These are phyloP conservation scores for Perizoma affinitatum DNA, from an alignment of 2,888 invertebrate genomes.

Conservation along the genomic window DNA sequence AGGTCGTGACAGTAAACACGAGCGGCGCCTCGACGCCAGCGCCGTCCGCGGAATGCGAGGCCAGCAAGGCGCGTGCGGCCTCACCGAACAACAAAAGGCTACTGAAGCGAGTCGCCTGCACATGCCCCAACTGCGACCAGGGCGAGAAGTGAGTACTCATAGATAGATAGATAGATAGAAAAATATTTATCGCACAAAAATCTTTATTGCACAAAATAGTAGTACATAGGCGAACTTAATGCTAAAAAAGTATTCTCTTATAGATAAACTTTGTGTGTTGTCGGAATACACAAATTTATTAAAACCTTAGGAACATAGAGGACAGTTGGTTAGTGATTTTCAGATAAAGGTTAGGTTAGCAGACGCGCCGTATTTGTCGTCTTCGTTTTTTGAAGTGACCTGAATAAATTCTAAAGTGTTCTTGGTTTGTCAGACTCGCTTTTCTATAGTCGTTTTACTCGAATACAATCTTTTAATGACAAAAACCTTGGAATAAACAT, in stretches of 20 bases:
- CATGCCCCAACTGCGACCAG: constrained; percentile 98
- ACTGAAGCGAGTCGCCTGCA: constrained; percentile 96
- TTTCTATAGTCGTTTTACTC: constrained; percentile 29
- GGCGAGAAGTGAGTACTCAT: constrained; percentile 86
- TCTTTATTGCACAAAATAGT: too few species aligned
- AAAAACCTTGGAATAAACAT: constrained; percentile 31
- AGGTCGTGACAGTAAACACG: constrained; percentile 83
- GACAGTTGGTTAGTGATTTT: constrained; percentile 15
- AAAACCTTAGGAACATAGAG: too few species aligned
- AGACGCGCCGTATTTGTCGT: constrained; percentile 34
- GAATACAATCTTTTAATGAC: constrained; percentile 28
- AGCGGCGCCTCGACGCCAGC: constrained; percentile 40
- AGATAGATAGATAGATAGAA: too few species aligned
- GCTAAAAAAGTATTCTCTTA: too few species aligned
- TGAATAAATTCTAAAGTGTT: constrained; percentile 38
- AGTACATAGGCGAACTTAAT: too few species aligned
- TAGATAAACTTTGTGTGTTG: too few species aligned
- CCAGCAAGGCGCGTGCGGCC: constrained; percentile 56
- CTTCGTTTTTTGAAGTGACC: constrained; percentile 29
- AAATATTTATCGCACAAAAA: too few species aligned
- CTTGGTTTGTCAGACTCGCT: constrained; percentile 24
- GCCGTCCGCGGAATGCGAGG: constrained; percentile 64
- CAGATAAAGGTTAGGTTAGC: constrained; percentile 26
- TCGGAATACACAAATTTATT: too few species aligned
- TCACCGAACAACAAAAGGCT: constrained; percentile 74